Evolutionary conservation across 2,113 vertebrate genomes (phyloP).

Genomic region (Gambusia holbrooki): DNA sequence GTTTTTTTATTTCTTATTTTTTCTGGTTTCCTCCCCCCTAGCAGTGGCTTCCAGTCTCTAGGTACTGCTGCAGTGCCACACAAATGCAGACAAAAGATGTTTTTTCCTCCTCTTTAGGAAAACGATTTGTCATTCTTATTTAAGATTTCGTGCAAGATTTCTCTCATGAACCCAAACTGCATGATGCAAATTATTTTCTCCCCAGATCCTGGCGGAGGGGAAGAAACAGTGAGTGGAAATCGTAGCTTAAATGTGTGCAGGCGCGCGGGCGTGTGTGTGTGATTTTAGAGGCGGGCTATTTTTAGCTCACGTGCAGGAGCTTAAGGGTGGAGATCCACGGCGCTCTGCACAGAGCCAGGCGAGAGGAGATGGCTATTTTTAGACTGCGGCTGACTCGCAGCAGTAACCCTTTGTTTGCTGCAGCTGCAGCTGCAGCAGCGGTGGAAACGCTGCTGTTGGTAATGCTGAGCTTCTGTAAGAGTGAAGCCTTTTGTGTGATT

Average conservation of each 20-base stretch:
- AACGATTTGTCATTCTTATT: background rate
- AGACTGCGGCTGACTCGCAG: conserved; percentile 74
- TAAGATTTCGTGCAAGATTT: conserved; percentile 1
- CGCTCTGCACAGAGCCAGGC: conserved; percentile 66
- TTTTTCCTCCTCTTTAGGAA: background rate
- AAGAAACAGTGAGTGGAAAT: conserved; percentile 39
- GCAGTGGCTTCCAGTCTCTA: background rate
- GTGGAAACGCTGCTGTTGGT: conserved; percentile 27
- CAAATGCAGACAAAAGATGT: background rate
- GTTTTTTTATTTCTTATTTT: background rate
- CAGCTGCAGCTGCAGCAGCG: conserved; percentile 51
- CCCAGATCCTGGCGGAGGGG: conserved; percentile 43
- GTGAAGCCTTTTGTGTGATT: conserved; percentile 44
- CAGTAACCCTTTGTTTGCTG: conserved; percentile 74
- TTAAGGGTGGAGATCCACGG: conserved; percentile 63
- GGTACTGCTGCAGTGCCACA: background rate
- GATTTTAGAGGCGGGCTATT: conserved; percentile 66
- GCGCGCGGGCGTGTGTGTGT: background rate
- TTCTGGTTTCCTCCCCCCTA: too few relatives aligned
- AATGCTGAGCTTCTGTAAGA: conserved; percentile 36
- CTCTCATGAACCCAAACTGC: background rate
- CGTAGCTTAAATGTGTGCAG: background rate
- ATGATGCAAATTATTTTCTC: conserved; percentile 31
- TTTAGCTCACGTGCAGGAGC: conserved; percentile 81
- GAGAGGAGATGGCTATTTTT: conserved; percentile 77